Conservation (phyloP, 2,888 invertebrate species). For the Drosophila pegasa region DNA sequence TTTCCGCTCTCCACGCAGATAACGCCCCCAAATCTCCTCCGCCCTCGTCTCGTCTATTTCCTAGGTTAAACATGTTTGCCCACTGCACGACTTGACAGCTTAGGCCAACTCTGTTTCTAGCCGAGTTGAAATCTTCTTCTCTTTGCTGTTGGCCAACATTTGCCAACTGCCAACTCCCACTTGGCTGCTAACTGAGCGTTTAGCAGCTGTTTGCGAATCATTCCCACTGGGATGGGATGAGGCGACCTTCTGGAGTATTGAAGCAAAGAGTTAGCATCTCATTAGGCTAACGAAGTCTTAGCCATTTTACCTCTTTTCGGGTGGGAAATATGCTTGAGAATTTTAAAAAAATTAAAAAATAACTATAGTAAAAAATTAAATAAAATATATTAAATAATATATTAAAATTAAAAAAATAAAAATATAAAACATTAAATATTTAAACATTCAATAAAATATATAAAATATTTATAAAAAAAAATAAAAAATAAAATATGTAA, state of each 20-base stretch:
- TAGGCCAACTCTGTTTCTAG: not conserved
- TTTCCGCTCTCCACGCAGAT: slow-evolving; percentile 24
- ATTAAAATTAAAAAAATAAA: no score
- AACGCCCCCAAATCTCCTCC: no score
- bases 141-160: slow-evolving; percentile 1
- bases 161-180: slow-evolving; percentile 3
- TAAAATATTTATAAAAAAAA: no score
- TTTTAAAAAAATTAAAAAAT: no score
- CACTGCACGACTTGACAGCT: slow-evolving; percentile 6
- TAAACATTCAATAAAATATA: no score
- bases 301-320: not conserved
- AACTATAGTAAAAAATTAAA: no score
- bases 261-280: not conserved
- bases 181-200: not conserved
- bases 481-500: no score
- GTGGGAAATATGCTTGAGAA: not conserved
- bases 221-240: slow-evolving; percentile 8
- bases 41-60: not conserved
- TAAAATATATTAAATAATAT: no score
- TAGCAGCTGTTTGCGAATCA: not conserved
- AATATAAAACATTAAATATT: no score
- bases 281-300: not conserved
- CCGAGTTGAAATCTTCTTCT: no score
- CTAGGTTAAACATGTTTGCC: slow-evolving; percentile 1
- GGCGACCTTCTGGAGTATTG: not conserved